Evolutionary conservation across 2,888 invertebrate species (phyloP).

Genomic region (Calameuta pallipes): DNA sequence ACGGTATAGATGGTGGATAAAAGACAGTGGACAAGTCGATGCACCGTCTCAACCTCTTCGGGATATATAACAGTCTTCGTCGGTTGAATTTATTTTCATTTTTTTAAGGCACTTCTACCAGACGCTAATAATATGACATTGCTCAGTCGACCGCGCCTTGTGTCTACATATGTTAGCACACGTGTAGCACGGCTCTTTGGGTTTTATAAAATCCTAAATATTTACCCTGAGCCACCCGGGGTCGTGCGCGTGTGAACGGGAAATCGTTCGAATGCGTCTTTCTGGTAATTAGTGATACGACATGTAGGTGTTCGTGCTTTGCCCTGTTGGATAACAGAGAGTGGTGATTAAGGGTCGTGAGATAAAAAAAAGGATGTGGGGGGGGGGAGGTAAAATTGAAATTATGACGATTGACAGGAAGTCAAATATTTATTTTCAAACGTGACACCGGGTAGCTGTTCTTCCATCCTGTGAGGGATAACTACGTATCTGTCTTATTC

Average conservation of each 20-base stretch:
- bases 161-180: background rate
- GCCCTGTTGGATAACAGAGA: background rate
- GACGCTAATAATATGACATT: background rate
- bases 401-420: background rate
- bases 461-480: background rate
- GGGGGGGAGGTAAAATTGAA: background rate
- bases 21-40: background rate
- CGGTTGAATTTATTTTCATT: background rate
- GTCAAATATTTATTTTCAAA: background rate
- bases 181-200: background rate
- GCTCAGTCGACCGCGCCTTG: background rate
- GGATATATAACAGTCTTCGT: background rate
- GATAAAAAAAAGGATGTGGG: background rate
- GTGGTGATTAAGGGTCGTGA: background rate
- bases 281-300: background rate
- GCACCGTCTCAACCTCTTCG: background rate
- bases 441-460: background rate
- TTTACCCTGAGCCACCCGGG: conserved; percentile 1
- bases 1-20: background rate
- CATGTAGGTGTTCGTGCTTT: background rate
- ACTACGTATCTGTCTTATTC: background rate
- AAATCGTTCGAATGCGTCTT: background rate
- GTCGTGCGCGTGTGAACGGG: background rate
- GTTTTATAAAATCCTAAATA: conserved; percentile 7
- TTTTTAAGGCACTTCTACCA: background rate